These are phyloP conservation scores for Iphiclides podalirius DNA, from an alignment of 2,888 invertebrate species.

Conservation along the genomic window DNA sequence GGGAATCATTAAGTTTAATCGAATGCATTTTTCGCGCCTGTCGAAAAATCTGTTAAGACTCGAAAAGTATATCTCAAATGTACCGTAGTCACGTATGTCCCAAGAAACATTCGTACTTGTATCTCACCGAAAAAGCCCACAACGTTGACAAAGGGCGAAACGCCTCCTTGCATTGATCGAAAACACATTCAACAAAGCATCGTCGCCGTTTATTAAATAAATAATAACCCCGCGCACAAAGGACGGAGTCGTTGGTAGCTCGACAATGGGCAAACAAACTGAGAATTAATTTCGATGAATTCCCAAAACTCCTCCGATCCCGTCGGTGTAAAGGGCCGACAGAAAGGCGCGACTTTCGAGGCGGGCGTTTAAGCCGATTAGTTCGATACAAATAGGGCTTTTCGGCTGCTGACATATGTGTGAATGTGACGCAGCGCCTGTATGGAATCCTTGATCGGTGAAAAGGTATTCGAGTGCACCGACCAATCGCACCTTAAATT, in stretches of 20 bases:
- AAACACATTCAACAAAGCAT: conserved; percentile 57
- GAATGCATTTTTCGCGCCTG: too few species aligned
- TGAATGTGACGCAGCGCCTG: conserved; percentile 50
- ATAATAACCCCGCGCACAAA: conserved; percentile 66
- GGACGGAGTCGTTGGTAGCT: conserved; percentile 57
- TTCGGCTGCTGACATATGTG: conserved; percentile 55
- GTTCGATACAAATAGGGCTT: conserved; percentile 65
- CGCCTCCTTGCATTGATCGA: conserved; percentile 55
- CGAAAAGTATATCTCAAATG: too few species aligned
- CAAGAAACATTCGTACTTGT: conserved; percentile 24
- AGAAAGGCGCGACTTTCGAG: conserved; percentile 50
- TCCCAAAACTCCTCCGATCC: conserved; percentile 71
- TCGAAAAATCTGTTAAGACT: too few species aligned
- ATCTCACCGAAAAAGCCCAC: conserved; percentile 33
- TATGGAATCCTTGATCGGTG: conserved; percentile 25
- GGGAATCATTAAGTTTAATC: too few species aligned
- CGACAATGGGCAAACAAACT: conserved; percentile 74
- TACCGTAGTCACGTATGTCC: conserved; percentile 8
- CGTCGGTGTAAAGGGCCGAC: conserved; percentile 49
- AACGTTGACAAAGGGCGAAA: conserved; percentile 39
- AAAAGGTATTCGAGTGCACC: conserved; percentile 10
- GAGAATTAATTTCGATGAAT: conserved; percentile 76
- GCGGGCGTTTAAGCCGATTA: conserved; percentile 72
- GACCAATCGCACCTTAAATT: conserved; percentile 4
- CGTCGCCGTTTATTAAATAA: conserved; percentile 73